Evolutionary conservation across 2,113 vertebrate genomes (phyloP).

Genomic region (Vidua macroura): DNA sequence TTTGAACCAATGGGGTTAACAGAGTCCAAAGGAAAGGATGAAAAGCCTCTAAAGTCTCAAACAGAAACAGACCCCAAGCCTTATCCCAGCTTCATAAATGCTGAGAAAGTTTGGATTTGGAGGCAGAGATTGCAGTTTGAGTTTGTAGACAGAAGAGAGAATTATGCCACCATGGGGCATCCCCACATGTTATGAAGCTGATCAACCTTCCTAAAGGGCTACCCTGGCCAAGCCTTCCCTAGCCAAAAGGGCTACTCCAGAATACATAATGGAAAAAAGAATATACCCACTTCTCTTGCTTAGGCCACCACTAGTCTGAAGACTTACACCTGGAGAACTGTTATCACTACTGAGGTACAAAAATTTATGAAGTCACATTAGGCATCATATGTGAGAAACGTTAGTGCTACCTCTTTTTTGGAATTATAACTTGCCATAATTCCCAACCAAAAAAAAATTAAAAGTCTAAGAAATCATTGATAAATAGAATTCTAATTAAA

Average conservation of each 20-base stretch:
- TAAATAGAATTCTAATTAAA: neutral
- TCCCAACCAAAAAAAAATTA: neutral
- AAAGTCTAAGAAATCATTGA: neutral
- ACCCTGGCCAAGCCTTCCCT: neutral
- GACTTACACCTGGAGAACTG: neutral
- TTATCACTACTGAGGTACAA: neutral
- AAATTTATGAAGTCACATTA: neutral
- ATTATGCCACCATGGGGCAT: neutral
- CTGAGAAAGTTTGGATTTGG: neutral
- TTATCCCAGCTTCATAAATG: neutral
- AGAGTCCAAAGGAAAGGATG: constrained; percentile 1
- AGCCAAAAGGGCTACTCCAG: neutral
- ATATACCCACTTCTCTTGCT: neutral
- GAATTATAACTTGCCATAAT: neutral
- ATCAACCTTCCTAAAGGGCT: neutral
- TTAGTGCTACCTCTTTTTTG: neutral
- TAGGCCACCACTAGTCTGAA: neutral
- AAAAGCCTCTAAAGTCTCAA: constrained; percentile 9
- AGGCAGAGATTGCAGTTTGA: neutral
- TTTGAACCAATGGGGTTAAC: neutral
- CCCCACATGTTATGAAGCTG: neutral
- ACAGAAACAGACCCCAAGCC: neutral
- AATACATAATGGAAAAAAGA: neutral
- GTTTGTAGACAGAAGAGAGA: neutral
- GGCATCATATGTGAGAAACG: neutral